Percentiles rank a stretch among this genome's conserved stretches.
These are phyloP conservation scores for Manis javanica DNA, from an alignment of 2,797 vertebrate genomes.

Conservation along the genomic window DNA sequence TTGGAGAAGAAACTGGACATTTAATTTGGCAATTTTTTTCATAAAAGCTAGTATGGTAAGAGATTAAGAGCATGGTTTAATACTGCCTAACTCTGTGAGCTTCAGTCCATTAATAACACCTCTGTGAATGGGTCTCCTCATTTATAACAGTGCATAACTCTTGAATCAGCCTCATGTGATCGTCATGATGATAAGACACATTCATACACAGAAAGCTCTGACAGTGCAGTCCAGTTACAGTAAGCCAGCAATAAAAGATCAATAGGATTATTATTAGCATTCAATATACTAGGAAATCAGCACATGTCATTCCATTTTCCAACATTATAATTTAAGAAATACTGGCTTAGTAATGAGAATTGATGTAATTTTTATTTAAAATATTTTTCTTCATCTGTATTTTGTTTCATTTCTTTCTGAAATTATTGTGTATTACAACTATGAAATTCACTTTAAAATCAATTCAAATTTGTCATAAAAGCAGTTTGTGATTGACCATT, in stretches of 20 bases:
- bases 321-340: not conserved
- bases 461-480: not conserved
- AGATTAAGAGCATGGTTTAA: not conserved
- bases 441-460: conserved; percentile 18
- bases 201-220: not conserved
- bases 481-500: not conserved
- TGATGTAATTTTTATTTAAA: conserved; percentile 20
- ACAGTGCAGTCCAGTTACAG: not conserved
- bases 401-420: not conserved
- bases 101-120: not conserved
- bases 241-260: not conserved
- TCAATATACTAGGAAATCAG: not conserved
- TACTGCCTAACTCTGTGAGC: not conserved
- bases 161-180: not conserved
- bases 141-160: not conserved
- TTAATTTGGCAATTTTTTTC: not conserved
- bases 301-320: not conserved
- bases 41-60: not conserved
- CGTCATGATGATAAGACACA: not conserved
- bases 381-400: not conserved
- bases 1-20: not conserved
- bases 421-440: not conserved
- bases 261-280: not conserved
- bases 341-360: not conserved
- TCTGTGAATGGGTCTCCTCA: not conserved